Evolutionary conservation across 1,140 invertebrate species (phyloP).

Genomic region (Olivierus martensii): DNA sequence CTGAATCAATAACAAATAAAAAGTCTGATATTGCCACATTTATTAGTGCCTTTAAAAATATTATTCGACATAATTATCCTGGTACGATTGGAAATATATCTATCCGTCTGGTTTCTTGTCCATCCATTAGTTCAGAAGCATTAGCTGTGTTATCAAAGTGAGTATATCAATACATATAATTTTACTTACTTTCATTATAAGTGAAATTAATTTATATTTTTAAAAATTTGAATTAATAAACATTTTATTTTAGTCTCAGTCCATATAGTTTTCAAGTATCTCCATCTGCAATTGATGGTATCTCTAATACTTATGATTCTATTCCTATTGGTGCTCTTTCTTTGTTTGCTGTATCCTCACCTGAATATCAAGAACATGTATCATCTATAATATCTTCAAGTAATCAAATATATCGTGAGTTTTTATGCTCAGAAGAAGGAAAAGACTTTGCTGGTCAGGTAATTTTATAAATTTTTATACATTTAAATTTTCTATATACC

Average conservation of each 20-base stretch:
- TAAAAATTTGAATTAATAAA: no score
- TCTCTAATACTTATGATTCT: conserved; percentile 60
- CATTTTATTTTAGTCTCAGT: conserved; percentile 57
- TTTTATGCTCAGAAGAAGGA: conserved; percentile 80
- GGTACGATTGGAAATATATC: conserved; percentile 74
- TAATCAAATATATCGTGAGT: conserved; percentile 80
- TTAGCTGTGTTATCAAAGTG: conserved; percentile 64
- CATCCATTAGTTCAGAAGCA: conserved; percentile 82
- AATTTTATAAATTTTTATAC: conserved; percentile 4
- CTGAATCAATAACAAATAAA: conserved; percentile 72
- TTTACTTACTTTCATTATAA: no score
- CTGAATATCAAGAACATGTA: conserved; percentile 76
- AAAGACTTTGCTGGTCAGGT: conserved; percentile 78
- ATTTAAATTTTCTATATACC: no score
- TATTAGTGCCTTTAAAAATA: conserved; percentile 81
- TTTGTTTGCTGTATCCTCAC: conserved; percentile 66
- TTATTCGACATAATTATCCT: conserved; percentile 91
- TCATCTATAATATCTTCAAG: conserved; percentile 60
- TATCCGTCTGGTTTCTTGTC: conserved; percentile 84
- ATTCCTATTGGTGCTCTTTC: conserved; percentile 93
- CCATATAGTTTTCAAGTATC: conserved; percentile 89
- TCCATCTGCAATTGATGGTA: conserved; percentile 36
- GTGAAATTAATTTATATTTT: no score
- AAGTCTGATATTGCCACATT: conserved; percentile 94
- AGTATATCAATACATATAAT: conserved; percentile 4